phyloP scores from a whole-genome alignment of 2,888 invertebrate genomes.

The Drosophila helvetica region DNA sequence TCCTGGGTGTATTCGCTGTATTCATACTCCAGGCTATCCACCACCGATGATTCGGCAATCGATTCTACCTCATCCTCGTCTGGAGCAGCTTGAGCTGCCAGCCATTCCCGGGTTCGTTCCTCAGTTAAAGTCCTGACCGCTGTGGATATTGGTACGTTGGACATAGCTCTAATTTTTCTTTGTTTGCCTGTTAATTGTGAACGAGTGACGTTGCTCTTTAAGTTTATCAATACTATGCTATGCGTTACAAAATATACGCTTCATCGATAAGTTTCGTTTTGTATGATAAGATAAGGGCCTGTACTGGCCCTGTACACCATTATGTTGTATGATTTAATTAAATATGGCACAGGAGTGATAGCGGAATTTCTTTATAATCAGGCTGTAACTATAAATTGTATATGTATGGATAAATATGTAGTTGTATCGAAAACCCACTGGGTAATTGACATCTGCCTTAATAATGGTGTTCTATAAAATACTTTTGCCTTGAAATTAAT shows the following conservation, averaged over 20 bases:
- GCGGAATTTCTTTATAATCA: neutral
- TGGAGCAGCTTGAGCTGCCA: slow-evolving; percentile 42
- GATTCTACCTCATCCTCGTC: slow-evolving; percentile 64
- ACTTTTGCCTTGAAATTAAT: neutral
- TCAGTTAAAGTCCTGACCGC: slow-evolving; percentile 40
- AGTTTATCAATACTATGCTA: slow-evolving; percentile 59
- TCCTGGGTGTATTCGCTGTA: slow-evolving; percentile 58
- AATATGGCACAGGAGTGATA: neutral
- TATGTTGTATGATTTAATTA: slow-evolving; percentile 3
- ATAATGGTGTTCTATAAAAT: neutral
- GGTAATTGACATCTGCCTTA: too few species aligned
- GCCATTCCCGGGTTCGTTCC: slow-evolving; percentile 64
- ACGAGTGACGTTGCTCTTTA: slow-evolving; percentile 39
- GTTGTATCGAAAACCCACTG: neutral
- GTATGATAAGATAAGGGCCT: slow-evolving; percentile 56
- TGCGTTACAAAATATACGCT: slow-evolving; percentile 32
- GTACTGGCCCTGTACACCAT: slow-evolving; percentile 22
- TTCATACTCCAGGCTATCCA: slow-evolving; percentile 69
- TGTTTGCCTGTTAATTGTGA: slow-evolving; percentile 5
- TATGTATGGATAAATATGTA: neutral
- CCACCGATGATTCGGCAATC: slow-evolving; percentile 73
- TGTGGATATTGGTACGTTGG: slow-evolving; percentile 48
- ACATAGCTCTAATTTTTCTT: slow-evolving; percentile 40
- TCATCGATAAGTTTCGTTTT: slow-evolving; percentile 40
- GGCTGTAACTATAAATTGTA: neutral